Conservation (phyloP, 2,797 vertebrate species). For the Sphenodon punctatus region DNA sequence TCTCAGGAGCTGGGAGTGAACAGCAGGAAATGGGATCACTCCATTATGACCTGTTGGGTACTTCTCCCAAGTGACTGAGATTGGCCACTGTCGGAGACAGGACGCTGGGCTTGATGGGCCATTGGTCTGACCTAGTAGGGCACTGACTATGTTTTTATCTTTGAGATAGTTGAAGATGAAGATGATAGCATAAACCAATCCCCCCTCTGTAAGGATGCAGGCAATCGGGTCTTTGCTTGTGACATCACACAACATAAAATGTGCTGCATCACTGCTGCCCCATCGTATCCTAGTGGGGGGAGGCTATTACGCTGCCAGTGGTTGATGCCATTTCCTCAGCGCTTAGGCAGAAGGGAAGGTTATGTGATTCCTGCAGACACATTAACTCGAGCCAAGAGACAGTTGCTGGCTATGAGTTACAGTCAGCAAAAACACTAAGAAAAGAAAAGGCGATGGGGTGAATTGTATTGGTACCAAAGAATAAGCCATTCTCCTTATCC, state of each 20-base stretch:
- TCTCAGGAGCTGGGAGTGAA: too few relatives aligned
- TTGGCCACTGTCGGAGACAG: too few relatives aligned
- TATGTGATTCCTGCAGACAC: neutral
- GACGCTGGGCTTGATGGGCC: too few relatives aligned
- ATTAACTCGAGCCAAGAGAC: accelerated
- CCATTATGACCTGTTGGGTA: too few relatives aligned
- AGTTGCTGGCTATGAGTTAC: neutral
- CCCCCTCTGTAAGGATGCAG: neutral
- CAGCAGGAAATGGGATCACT: too few relatives aligned
- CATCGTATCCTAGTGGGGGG: neutral
- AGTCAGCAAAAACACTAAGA: neutral
- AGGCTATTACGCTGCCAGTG: neutral
- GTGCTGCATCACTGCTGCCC: neutral
- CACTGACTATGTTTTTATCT: too few relatives aligned
- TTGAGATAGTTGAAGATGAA: neutral
- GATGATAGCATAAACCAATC: neutral
- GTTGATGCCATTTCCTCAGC: neutral
- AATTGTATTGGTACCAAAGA: neutral
- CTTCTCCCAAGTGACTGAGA: too few relatives aligned
- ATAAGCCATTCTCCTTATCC: too few relatives aligned
- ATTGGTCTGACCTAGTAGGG: too few relatives aligned
- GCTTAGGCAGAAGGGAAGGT: neutral
- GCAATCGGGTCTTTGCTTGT: neutral
- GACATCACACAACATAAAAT: neutral
- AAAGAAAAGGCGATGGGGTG: neutral